Percentiles rank a stretch among this genome's conserved stretches.
Evolutionary conservation across 2,113 vertebrate genomes (phyloP).

Genomic region (Mesocricetus auratus): DNA sequence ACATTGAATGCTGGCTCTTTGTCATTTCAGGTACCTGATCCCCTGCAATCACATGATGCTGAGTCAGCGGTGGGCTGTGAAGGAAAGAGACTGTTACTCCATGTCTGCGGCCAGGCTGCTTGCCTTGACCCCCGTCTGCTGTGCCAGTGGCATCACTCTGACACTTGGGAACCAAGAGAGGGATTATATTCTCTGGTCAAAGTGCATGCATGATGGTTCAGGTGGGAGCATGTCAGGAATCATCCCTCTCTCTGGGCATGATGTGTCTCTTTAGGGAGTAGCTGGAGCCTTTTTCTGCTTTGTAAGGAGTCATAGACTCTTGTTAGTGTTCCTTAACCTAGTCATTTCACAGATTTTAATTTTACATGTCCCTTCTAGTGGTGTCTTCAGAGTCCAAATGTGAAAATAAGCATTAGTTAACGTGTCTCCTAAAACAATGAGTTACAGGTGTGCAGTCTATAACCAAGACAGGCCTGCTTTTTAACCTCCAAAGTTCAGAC

Average conservation of each 20-base stretch:
- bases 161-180: slow-evolving; percentile 90
- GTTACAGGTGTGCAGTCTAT: neutral
- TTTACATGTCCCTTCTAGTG: slow-evolving; percentile 25
- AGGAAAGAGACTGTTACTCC: slow-evolving; percentile 96
- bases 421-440: neutral
- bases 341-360: neutral
- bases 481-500: slow-evolving; percentile 35
- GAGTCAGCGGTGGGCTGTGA: slow-evolving; percentile 94
- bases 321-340: neutral
- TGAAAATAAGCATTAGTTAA: neutral
- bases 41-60: slow-evolving; percentile 99
- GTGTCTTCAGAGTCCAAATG: neutral
- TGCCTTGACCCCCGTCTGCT: slow-evolving; percentile 94
- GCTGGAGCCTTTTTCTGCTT: neutral
- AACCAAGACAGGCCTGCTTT: neutral
- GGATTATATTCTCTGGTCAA: slow-evolving; percentile 94
- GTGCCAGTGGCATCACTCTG: slow-evolving; percentile 91
- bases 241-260: neutral
- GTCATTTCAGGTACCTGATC: slow-evolving; percentile 93
- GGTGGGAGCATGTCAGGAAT: slow-evolving; percentile 77
- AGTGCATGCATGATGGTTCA: slow-evolving; percentile 83
- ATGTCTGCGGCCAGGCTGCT: slow-evolving; percentile 95
- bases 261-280: neutral
- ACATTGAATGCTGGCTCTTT: neutral
- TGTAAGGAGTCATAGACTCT: neutral